Evolutionary conservation across 2,797 vertebrate species (phyloP), one percentile per base, ranked within the genome.

Genomic region (Falco biarmicus): DNA sequence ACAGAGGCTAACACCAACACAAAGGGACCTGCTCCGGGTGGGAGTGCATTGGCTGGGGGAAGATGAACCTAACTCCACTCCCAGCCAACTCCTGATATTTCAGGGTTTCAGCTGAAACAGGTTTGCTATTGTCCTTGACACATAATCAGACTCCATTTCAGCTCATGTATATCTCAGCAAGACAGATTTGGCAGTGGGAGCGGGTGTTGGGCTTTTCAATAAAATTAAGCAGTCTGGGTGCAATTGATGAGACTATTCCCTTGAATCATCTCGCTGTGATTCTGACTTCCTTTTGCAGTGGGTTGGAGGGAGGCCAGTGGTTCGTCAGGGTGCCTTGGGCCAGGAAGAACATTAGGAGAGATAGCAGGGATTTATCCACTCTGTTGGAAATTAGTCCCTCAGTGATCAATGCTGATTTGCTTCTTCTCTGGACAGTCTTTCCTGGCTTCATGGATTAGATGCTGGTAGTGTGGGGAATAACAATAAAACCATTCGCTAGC

Each of bases 301-400:
- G 83, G 31, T 83, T 96, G 95, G 95, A 97, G 82, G 45, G 75
- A 95, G 79, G 94, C 96, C 94, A 95, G 81, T 43, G 81, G 89
- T 93, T 96, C 7, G 8, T 91, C 73, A 89, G 81, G 75, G 75
- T 91, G 90, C 76, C 92, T 91, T 92, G 94, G 90, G 96, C 90
- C 95, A 96, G 93, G 93, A 96, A 94, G 92, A 97, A 91, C 92
- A 96, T 97, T 94, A 97, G 83, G 59, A 95, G 75, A 89, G 73
- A 91, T 78, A 91, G 39, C 24, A 5, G 82, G 86, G 92, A 94
- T 94, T 96, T 93, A 96, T 96, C 84, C 89, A 86, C 90, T 84
- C 84, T 82, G 76, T 63, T 96, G 84, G 73, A 96, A 93, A 96
- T 96, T 86, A 96, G 92, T 94, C 79, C 93, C 82, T 90, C 76